Percentiles rank a stretch among this genome's conserved stretches.
Evolutionary conservation across 1,140 invertebrate genomes (phyloP).

Genomic region (Drosophila busckii): DNA sequence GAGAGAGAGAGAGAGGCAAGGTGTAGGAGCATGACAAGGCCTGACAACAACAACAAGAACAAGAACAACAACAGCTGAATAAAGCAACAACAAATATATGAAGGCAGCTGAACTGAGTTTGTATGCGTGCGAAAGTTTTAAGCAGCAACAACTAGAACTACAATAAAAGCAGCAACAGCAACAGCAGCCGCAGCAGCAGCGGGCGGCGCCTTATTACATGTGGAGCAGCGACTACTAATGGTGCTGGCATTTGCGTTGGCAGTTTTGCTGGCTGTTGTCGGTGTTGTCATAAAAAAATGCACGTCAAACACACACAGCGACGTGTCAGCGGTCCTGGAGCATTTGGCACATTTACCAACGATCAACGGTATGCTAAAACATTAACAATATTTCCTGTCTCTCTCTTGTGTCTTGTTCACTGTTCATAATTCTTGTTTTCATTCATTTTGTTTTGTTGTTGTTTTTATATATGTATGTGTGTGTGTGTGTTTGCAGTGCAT

Average conservation of each 20-base stretch:
- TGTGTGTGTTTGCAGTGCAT: background rate
- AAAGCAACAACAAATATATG: slow-evolving; percentile 10
- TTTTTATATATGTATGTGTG: slow-evolving; percentile 9
- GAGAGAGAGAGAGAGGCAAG: background rate
- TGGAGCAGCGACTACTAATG: slow-evolving; percentile 33
- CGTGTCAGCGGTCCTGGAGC: slow-evolving; percentile 78
- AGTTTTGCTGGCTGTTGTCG: slow-evolving; percentile 19
- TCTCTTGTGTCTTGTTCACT: slow-evolving; percentile 26
- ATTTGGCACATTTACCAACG: slow-evolving; percentile 76
- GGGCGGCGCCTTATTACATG: slow-evolving; percentile 36
- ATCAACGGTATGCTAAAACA: slow-evolving; percentile 70
- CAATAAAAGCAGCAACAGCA: background rate
- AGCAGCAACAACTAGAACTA: background rate
- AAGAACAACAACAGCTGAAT: slow-evolving; percentile 23
- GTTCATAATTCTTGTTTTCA: slow-evolving; percentile 7
- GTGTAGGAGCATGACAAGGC: slow-evolving; percentile 47
- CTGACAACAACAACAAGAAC: slow-evolving; percentile 49
- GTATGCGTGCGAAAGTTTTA: background rate
- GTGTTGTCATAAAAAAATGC: slow-evolving; percentile 64
- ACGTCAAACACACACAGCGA: slow-evolving; percentile 78
- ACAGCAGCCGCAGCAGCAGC: slow-evolving; percentile 1
- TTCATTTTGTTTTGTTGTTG: slow-evolving; percentile 34
- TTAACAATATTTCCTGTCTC: slow-evolving; percentile 20
- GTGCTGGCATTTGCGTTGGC: slow-evolving; percentile 31
- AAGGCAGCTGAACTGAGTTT: slow-evolving; percentile 11